Base-by-base conservation (phyloP, 2,888 invertebrate genomes). In the Vannuccia rotundouncinata region DNA sequence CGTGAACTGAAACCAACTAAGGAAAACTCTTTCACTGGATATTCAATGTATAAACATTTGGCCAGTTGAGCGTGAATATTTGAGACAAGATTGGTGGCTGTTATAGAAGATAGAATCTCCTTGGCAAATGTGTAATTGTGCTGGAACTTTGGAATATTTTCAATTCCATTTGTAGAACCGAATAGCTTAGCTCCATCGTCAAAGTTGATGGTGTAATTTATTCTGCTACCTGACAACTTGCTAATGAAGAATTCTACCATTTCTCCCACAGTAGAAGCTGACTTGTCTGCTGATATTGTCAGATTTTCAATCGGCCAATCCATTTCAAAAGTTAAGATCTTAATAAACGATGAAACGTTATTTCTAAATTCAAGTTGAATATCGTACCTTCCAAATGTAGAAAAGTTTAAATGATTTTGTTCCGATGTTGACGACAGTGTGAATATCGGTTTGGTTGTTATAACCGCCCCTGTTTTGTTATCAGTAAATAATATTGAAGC, bases 281-380 rank as follows among this genome's bases (percentile, higher is more conserved):
- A 66, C 25, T 17, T 66, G 25, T 66, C 25, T 5, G 66, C 66
- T 66, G 66, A 22, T 22, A 66, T 5, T 5, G 2, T n/a, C 17
- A 66, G 5, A 66, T 66, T 22, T 66, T 66, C 66, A 66, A 66
- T 66, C 5, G 25, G 22, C 66, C 66, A 66, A 66, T 66, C 66
- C 13, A 66, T 27, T 22, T 66, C 25, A 66, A 66, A 2, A n/a
- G 66, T 66, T 5, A 22, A 2, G 66, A 22, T 13, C 25, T 13
- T 66, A 13, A 66, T 22, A 66, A 66, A 66, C 2, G 66, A 5
- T n/a, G 66, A n/a, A 22, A 66, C 66, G 25, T 22, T 22, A 22
- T 66, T 66, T 17, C 66, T 66, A 22, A 66, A 22, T 5, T 66
- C 25, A 22, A 66, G 25, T 5, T 13, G 2, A 13, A 66, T 22